Base-by-base conservation (phyloP, 2,888 invertebrate genomes). In the Coleophora flavipennella region DNA sequence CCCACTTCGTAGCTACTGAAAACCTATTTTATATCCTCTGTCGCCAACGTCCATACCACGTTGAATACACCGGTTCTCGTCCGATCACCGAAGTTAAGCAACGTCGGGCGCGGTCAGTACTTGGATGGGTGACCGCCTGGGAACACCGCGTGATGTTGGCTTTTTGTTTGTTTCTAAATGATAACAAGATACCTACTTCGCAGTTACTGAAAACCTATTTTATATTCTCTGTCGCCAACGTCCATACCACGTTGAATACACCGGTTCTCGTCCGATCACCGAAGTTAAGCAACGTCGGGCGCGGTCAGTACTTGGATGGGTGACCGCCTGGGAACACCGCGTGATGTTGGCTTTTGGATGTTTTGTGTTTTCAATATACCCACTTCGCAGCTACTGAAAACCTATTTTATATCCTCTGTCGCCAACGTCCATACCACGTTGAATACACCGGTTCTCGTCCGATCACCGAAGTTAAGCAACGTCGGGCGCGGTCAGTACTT, bases 401-500 rank as follows among this genome's bases (percentile, higher is more conserved):
- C 6, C 3, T 20, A 20, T 20, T 20, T 20, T 4, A 6, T 6
- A 6, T 6, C 29, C n/a, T 6, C 29, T 6, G 8, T 29, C 32
- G 48, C 44, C 49, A 48, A 51, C 63, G 64, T 63, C 61, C 66
- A 66, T 62, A 67, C 64, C 59, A 67, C 57, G 62, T 61, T 64
- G 62, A 66, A 64, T 40, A 57, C 63, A 60, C 61, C 62, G 62
- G 75, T 76, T 76, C 75, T 76, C 75, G 75, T 74, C 74, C 70
- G 75, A 75, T 74, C 75, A 76, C 75, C 73, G 73, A 75, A 77
- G 73, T 75, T 67, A 76, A 75, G 62, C 64, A 64, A 62, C 66
- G 55, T 64, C 62, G 64, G 65, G 63, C 67, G 66, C 57, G 65
- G 59, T 67, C 61, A 68, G 68, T 72, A 69, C 67, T 67, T 69